Base-by-base conservation (phyloP, 2,113 vertebrate genomes). In the Cyrtonyx montezumae region DNA sequence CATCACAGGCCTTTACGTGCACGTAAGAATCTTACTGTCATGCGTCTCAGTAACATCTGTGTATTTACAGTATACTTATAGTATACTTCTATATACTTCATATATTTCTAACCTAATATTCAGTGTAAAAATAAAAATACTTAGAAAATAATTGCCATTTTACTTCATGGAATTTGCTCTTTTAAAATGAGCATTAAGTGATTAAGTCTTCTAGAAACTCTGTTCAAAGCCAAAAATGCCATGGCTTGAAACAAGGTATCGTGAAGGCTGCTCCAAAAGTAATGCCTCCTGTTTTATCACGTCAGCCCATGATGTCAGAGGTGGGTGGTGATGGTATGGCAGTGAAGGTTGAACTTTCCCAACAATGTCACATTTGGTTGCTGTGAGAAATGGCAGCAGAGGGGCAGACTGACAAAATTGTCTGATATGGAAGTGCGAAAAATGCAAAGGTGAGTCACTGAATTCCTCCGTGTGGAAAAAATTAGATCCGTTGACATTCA, bases 141-240 rank as follows among this genome's bases (percentile, higher is more conserved):
- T 96, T 94, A 91, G 56, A 96, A 97, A 96, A 96, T 91, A 91
- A 84, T 96, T 92, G 95, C 61, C 67, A 55, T 93, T 96, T 97
- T 80, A 96, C 91, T 97, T 95, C 82, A 97, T 94, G 94, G 93
- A 96, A 97, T 94, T 92, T 94, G 96, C 94, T 97, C 94, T 95
- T 86, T 95, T 97, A 94, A 97, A 97, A 96, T 95, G 97, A 96
- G 96, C 92, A 94, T 69, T 55, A 95, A 93, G 65, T 90, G 71
- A 95, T 97, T 97, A 97, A 61, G 93, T 65, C 68, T 43, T 92
- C 79, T 91, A 80, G 71, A 77, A 92, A 83, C 91, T 77, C 89
- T 78, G 83, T 91, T 91, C 92, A 91, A 66, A 96, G 92, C 86
- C 88, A 86, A 84, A 92, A 94, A 49, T 43, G 46, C 53, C 8